Conservation (phyloP, 2,888 invertebrate species). For the Lacanobia oleracea region DNA sequence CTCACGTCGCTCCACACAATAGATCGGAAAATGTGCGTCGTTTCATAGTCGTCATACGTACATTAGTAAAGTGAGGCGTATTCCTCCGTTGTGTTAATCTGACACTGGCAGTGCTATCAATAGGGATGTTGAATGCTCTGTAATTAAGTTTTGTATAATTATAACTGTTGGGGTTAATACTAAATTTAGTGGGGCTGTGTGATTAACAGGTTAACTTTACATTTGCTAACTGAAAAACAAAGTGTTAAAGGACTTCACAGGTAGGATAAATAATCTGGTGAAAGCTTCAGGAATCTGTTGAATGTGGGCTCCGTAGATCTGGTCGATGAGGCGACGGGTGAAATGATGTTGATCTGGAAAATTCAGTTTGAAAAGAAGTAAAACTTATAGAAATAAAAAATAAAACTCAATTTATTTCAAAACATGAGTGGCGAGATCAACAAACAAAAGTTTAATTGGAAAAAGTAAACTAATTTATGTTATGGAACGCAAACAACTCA, state of each 20-base stretch:
- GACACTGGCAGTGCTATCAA: constrained; percentile 10
- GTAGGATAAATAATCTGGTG: too few species aligned
- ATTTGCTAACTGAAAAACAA: too few species aligned
- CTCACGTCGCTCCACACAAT: constrained; percentile 62
- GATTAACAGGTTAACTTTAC: background rate
- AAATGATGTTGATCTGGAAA: background rate
- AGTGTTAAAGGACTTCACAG: too few species aligned
- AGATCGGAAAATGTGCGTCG: constrained; percentile 68
- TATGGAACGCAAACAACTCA: constrained; percentile 31
- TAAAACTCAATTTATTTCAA: background rate
- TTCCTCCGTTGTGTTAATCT: constrained; percentile 32
- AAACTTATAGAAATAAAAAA: background rate
- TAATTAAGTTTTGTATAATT: constrained; percentile 21
- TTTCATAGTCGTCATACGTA: constrained; percentile 55
- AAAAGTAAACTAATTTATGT: constrained; percentile 57
- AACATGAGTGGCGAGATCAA: constrained; percentile 21
- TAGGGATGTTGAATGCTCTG: background rate
- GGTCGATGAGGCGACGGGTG: background rate
- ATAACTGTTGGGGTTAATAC: background rate
- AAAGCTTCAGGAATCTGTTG: too few species aligned
- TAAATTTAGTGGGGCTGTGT: background rate
- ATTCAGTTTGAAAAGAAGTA: background rate
- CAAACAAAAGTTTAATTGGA: constrained; percentile 47
- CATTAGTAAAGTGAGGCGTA: constrained; percentile 52
- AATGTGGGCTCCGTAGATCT: too few species aligned